Base-by-base conservation (phyloP, 2,113 vertebrate species). In the Anguilla japonica region DNA sequence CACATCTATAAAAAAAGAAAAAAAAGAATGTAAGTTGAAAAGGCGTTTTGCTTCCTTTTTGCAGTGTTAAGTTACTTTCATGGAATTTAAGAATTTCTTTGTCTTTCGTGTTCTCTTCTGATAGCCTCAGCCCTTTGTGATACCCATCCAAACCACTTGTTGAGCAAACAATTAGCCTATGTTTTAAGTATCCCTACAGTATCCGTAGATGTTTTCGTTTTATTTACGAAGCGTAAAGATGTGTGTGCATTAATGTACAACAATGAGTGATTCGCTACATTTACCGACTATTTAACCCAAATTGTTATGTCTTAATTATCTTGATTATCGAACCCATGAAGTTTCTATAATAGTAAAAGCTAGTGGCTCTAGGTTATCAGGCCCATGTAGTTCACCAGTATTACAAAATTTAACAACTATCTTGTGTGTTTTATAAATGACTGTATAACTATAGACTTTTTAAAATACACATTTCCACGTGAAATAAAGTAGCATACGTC, bases 11-110 rank as follows among this genome's bases (percentile, higher is more conserved):
- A 95, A 79, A 89, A 46, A 34, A 34, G 34, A 34, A 34, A 86
- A 87, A 34, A 34, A 86, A 87, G 83, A 87, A 95, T 95, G 95
- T 96, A 89, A 96, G 95, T 94, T 5, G 0, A 75, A 26, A 85
- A 26, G 41, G 4, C 6, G 40, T 75, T 39, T 46, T 20, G 9
- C 5, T 46, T 22, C 2, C 16, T 79, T 50, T 53, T 13, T 67
- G 67, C 82, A 9, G n/a, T 81, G 15, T 53, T 79, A 34, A 18
- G 15, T 80, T 87, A 41, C 16, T 79, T 57, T 79, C 39, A 18
- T 71, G 34, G 1, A 3, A 71, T 84, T 84, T 75, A 13, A 26
- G 22, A 3, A 41, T 50, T 29, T 3, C 7, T 82, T 46, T 41
- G 15, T 82, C 46, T 83, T 53, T 75, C 26, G 40, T n/a, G 85